Conservation (phyloP, 2,113 vertebrate genomes). For the Apteryx owenii region DNA sequence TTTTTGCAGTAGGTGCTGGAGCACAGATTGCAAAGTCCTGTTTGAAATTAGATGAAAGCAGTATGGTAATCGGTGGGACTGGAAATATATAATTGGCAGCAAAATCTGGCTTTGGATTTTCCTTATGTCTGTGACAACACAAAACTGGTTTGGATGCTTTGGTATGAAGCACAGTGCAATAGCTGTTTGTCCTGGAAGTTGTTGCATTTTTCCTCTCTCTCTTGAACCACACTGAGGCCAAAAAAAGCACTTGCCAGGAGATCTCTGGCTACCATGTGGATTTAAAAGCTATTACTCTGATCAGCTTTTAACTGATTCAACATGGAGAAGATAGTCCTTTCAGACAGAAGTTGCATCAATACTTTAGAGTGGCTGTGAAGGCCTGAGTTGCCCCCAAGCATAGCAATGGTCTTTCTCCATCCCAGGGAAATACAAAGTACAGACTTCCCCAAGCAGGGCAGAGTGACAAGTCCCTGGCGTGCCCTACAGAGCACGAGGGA, state of each 20-base stretch:
- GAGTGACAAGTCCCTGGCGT: neutral
- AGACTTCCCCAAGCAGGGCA: neutral
- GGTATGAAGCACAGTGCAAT: fast-evolving
- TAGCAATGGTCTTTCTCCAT: neutral
- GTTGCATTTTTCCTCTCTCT: neutral
- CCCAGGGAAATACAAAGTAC: neutral
- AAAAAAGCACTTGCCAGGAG: neutral
- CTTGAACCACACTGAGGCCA: neutral
- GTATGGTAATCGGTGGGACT: neutral
- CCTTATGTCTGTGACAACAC: neutral
- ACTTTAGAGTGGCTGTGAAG: neutral
- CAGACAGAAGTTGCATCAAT: neutral
- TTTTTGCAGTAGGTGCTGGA: neutral
- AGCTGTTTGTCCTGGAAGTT: neutral
- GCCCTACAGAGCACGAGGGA: neutral
- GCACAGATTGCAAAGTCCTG: neutral
- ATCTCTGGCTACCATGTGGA: neutral
- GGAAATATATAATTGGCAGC: neutral
- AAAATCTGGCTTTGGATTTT: neutral
- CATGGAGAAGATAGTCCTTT: neutral
- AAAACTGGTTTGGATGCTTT: neutral
- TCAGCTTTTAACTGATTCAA: neutral
- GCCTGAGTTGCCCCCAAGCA: neutral
- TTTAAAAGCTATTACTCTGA: neutral
- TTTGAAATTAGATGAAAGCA: neutral